These are phyloP conservation scores for Drosophila yooni DNA, from an alignment of 2,888 invertebrate species.

Conservation along the genomic window DNA sequence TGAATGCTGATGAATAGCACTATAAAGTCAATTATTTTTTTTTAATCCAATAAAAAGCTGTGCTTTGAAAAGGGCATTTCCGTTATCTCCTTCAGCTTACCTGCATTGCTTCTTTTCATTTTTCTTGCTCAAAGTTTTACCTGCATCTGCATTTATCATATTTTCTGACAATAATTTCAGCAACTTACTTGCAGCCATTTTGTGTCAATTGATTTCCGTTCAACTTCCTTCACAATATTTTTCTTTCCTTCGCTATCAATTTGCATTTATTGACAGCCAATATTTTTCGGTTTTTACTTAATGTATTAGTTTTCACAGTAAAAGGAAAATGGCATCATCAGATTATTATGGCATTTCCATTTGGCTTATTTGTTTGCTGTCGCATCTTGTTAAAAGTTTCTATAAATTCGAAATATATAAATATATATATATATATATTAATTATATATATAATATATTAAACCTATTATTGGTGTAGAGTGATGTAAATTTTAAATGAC, in stretches of 20 bases:
- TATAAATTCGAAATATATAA: not conserved
- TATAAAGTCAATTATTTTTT: not conserved
- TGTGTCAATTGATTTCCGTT: slow-evolving; percentile 58
- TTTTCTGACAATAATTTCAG: slow-evolving; percentile 28
- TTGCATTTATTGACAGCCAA: slow-evolving; percentile 67
- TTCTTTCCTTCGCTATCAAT: slow-evolving; percentile 56
- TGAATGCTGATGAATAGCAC: no score
- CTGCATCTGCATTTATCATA: slow-evolving; percentile 42
- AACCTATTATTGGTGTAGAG: not conserved
- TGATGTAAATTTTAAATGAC: not conserved
- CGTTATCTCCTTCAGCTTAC: not conserved
- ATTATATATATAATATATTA: no score
- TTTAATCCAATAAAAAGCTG: rapidly evolving
- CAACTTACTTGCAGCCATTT: slow-evolving; percentile 45
- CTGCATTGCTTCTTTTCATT: not conserved
- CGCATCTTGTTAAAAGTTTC: slow-evolving; percentile 42
- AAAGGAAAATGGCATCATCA: slow-evolving; percentile 1
- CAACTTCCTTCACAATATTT: not conserved
- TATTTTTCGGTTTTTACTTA: slow-evolving; percentile 19
- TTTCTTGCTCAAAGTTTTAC: not conserved
- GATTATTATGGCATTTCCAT: slow-evolving; percentile 1
- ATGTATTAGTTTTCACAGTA: not conserved
- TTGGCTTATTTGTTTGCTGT: slow-evolving; percentile 15
- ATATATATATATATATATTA: not conserved
- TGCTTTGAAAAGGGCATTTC: not conserved